Percentiles rank a stretch among this genome's conserved stretches.
Conservation (phyloP, 2,888 invertebrate species). For the Opisthograptis luteolata region DNA sequence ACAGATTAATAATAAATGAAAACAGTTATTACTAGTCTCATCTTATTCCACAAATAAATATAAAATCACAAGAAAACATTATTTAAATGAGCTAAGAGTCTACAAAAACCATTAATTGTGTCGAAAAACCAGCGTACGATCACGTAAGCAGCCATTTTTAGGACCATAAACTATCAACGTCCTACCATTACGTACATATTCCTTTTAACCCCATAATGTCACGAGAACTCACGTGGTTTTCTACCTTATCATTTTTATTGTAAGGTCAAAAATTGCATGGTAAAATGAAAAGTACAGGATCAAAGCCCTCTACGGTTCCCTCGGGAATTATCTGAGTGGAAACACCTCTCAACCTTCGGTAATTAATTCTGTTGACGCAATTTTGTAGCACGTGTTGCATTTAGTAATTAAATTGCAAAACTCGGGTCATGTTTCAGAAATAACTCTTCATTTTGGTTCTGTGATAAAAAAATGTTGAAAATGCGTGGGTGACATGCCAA, state of each 20-base stretch:
- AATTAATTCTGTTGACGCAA: slow-evolving; percentile 38
- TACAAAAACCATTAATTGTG: slow-evolving; percentile 24
- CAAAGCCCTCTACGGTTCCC: slow-evolving; percentile 37
- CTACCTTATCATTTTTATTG: neutral
- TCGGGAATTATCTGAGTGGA: slow-evolving; percentile 37
- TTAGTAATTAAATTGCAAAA: slow-evolving; percentile 6
- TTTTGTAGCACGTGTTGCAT: slow-evolving; percentile 17
- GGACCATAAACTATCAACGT: slow-evolving; percentile 30
- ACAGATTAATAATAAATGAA: neutral
- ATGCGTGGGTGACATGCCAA: too few species aligned
- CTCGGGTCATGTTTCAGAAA: neutral
- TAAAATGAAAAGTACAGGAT: slow-evolving; percentile 29
- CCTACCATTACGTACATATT: slow-evolving; percentile 20
- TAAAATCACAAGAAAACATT: slow-evolving; percentile 1
- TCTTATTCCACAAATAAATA: slow-evolving; percentile 8
- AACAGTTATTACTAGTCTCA: neutral
- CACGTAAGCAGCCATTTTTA: slow-evolving; percentile 26
- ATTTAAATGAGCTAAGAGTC: neutral
- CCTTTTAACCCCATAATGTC: slow-evolving; percentile 29
- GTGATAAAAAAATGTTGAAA: too few species aligned
- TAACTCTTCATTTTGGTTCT: too few species aligned
- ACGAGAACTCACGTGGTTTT: slow-evolving; percentile 8
- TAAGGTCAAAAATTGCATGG: slow-evolving; percentile 12
- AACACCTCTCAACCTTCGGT: slow-evolving; percentile 38
- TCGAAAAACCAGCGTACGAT: slow-evolving; percentile 17